These are phyloP conservation scores for Agriotes lineatus DNA, from an alignment of 2,888 invertebrate genomes.

Conservation along the genomic window DNA sequence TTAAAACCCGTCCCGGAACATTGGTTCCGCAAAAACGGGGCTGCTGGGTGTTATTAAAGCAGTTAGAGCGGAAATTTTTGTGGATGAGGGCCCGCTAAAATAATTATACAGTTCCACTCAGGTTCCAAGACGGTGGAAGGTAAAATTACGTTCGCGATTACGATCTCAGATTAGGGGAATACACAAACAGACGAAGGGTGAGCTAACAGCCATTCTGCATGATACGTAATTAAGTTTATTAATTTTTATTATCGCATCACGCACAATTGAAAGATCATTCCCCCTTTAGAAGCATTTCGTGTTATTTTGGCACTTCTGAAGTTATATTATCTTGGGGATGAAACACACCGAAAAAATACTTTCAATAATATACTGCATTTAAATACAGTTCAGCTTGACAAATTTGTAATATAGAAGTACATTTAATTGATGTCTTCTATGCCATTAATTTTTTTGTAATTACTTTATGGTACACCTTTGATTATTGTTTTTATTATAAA, in stretches of 20 bases:
- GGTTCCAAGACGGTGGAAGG: conserved; percentile 2
- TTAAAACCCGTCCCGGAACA: conserved; percentile 21
- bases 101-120: conserved; percentile 14
- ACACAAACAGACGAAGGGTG: not conserved
- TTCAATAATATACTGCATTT: too few relatives aligned
- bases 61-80: conserved; percentile 30
- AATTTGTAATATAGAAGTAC: too few relatives aligned
- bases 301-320: too few relatives aligned
- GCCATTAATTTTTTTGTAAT: too few relatives aligned
- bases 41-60: conserved; percentile 22
- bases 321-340: too few relatives aligned
- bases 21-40: conserved; percentile 16
- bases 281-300: too few relatives aligned
- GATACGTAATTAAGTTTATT: not conserved
- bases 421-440: too few relatives aligned
- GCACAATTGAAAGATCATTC: too few relatives aligned
- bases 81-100: conserved; percentile 9
- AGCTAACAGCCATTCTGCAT: not conserved
- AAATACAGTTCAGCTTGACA: too few relatives aligned
- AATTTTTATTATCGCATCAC: not conserved
- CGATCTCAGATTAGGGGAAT: conserved; percentile 9
- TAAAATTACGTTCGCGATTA: conserved; percentile 10
- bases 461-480: too few relatives aligned
- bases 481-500: too few relatives aligned
- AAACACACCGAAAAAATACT: too few relatives aligned